These are phyloP conservation scores for Pachypsylla venusta DNA, from an alignment of 1,140 invertebrate genomes.

Conservation along the genomic window DNA sequence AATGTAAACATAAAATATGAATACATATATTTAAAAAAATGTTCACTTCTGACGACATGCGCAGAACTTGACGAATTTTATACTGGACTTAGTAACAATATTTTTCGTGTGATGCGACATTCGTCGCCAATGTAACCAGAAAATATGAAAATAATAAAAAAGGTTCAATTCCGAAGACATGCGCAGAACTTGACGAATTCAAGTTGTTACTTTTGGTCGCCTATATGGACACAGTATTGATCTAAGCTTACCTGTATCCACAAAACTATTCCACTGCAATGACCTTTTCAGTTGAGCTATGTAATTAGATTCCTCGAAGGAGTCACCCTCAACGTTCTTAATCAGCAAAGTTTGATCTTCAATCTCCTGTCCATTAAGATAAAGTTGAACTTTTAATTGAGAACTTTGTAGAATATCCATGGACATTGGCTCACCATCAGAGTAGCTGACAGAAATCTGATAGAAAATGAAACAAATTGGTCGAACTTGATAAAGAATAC, in stretches of 20 bases:
- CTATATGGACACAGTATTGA: conserved; percentile 16
- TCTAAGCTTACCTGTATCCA: background rate
- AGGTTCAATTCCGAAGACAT: conserved; percentile 28
- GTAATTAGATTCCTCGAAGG: conserved; percentile 11
- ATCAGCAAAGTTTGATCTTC: conserved; percentile 17
- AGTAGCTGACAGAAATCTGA: conserved; percentile 28
- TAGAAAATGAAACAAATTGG: conserved; percentile 13
- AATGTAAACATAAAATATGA: too few relatives aligned
- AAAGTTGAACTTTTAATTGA: conserved; percentile 23
- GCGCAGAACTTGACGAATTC: too few relatives aligned
- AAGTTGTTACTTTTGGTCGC: conserved; percentile 17
- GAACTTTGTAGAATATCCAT: conserved; percentile 25
- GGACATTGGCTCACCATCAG: conserved; percentile 27
- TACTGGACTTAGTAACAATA: too few relatives aligned
- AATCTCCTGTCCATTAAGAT: conserved; percentile 16
- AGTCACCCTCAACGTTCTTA: conserved; percentile 17
- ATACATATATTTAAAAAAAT: too few relatives aligned
- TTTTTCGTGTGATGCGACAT: too few relatives aligned
- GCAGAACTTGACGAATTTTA: too few relatives aligned
- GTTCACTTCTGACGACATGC: too few relatives aligned
- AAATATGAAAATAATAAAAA: too few relatives aligned
- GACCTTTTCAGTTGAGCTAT: conserved; percentile 10
- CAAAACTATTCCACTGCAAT: background rate
- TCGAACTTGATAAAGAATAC: conserved; percentile 4
- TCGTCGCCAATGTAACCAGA: too few relatives aligned